phyloP scores from a whole-genome alignment of 2,888 invertebrate genomes.

The Cosmia trapezina region DNA sequence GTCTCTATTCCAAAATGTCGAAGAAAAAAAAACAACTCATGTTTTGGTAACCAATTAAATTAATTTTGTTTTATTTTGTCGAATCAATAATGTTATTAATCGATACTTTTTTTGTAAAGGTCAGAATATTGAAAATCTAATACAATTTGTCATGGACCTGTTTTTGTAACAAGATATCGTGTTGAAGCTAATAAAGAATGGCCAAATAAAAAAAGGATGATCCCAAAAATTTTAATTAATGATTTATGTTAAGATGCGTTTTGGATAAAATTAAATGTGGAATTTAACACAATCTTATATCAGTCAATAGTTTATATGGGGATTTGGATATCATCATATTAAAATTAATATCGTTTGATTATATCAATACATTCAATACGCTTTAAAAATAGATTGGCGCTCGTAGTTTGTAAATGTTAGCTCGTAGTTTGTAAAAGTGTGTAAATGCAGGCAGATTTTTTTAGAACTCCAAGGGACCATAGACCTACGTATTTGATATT shows the following conservation, averaged over 20 bases:
- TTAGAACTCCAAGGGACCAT: too few species aligned
- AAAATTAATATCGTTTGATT: conserved; percentile 1
- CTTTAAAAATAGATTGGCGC: neutral
- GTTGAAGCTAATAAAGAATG: conserved; percentile 45
- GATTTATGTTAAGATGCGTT: conserved; percentile 41
- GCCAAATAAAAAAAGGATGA: conserved; percentile 29
- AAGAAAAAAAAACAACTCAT: conserved; percentile 14
- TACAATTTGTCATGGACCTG: conserved; percentile 46
- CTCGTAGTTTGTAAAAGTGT: too few species aligned
- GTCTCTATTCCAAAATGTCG: conserved; percentile 28
- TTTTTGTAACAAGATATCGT: conserved; percentile 43
- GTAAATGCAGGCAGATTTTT: too few species aligned
- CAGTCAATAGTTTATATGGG: neutral
- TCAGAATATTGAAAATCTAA: conserved; percentile 27
- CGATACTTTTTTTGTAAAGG: conserved; percentile 33
- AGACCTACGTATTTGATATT: too few species aligned
- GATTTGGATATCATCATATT: neutral
- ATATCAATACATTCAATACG: neutral
- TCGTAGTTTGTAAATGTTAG: neutral
- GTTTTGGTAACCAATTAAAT: conserved; percentile 29
- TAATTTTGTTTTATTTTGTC: conserved; percentile 6
- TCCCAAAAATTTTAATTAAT: conserved; percentile 46
- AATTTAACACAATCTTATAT: conserved; percentile 26
- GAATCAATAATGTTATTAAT: conserved; percentile 34
- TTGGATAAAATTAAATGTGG: conserved; percentile 11